Base-by-base conservation (phyloP, 2,113 vertebrate genomes). In the Leuciscus idus region DNA sequence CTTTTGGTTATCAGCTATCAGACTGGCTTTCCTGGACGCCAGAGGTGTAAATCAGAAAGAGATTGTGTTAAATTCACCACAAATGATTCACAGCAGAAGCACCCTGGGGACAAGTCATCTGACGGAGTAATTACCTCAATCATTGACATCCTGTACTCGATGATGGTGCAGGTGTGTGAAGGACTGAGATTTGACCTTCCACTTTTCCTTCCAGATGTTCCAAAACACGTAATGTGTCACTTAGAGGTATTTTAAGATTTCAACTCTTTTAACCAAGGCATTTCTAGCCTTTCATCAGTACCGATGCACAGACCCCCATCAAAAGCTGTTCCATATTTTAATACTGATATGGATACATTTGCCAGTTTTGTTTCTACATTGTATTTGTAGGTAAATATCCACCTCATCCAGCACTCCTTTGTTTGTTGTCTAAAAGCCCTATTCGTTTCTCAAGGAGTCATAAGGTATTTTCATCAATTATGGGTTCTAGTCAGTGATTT, bases 31-130 rank as follows among this genome's bases (percentile, higher is more conserved):
- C 79, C 79, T 81, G 59, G 4, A 81, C 7, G 39, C 78, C 59
- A 48, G 59, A 81, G 78, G 78, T 62, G 78, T 81, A 64, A 81
- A 81, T 81, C 78, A 64, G 78, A 66, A 64, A 21, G 26, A 28
- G n/a, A 66, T 48, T 81, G 79, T 81, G 59, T 81, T 81, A 81
- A 81, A 81, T 81, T 81, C 48, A 81, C 39, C 79, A 66, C 59
- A 81, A 28, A 66, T 64, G 59, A 81, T 66, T 81, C 79, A 81
- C 36, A 62, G 59, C 36, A 46, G 78, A 81, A 81, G 79, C 39
- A 46, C 79, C 79, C 59, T 11, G 59, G 59, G 36, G 39, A 62
- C 12, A 59, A 9, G 33, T 80, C 77, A 62, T 64, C 59, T 62
- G 78, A 81, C 4, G 0, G 57, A 64, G 59, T 81, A 48, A 81